A percentile compares a stretch with the other conserved stretches of the same genome.
Conservation (phyloP, 1,140 invertebrate species). For the Trichoplusia ni region DNA sequence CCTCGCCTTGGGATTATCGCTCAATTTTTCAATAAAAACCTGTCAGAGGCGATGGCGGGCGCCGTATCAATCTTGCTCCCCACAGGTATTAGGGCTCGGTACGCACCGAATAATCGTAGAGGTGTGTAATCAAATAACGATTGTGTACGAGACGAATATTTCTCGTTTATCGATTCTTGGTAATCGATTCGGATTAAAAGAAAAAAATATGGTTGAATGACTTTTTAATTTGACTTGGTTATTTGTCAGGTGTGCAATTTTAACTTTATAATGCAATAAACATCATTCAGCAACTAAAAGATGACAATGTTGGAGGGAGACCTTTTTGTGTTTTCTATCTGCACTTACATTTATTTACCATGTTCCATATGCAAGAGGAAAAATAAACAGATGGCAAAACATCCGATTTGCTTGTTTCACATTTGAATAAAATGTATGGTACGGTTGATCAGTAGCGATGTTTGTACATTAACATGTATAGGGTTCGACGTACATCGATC, state of each 20-base stretch:
- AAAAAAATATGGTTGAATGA: too few species aligned
- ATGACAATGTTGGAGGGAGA: too few species aligned
- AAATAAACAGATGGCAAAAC: too few species aligned
- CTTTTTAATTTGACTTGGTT: too few species aligned
- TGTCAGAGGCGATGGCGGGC: slow-evolving; percentile 59
- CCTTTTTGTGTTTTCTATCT: too few species aligned
- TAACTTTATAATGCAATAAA: too few species aligned
- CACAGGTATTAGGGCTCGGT: slow-evolving; percentile 55
- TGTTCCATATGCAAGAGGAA: too few species aligned
- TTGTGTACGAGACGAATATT: neutral
- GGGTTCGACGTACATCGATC: slow-evolving; percentile 20
- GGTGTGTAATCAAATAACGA: slow-evolving; percentile 23
- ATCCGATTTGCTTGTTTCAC: too few species aligned
- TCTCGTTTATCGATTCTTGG: neutral
- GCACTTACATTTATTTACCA: too few species aligned
- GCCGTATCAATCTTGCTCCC: slow-evolving; percentile 73
- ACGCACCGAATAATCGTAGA: neutral
- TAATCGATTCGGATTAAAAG: too few species aligned
- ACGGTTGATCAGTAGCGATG: neutral
- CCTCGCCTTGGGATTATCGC: slow-evolving; percentile 65
- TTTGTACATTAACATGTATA: neutral
- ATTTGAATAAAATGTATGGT: neutral
- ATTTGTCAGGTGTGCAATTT: too few species aligned
- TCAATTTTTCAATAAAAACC: slow-evolving; percentile 79
- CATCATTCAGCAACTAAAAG: too few species aligned